phyloP scores from a whole-genome alignment of 2,113 vertebrate genomes.

The Phyllostomus hastatus region DNA sequence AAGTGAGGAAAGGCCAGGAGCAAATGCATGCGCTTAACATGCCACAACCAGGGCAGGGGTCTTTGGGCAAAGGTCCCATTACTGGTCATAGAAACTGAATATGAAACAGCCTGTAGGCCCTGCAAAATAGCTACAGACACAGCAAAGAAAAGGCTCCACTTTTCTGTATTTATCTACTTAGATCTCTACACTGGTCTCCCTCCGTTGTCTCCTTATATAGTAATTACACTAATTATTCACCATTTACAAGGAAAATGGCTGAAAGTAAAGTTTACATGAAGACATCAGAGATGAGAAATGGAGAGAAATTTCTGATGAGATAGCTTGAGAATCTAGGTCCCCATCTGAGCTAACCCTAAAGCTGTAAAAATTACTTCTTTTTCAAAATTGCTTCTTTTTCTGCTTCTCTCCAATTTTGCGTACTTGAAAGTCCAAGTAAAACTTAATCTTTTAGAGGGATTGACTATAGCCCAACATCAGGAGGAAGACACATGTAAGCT shows the following conservation, averaged over 20 bases:
- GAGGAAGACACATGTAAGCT: neutral
- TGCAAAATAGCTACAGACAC: neutral
- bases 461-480: neutral
- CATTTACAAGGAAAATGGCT: neutral
- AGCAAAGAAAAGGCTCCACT: neutral
- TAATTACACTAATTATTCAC: neutral
- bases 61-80: neutral
- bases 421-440: neutral
- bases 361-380: neutral
- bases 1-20: neutral
- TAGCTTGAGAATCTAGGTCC: neutral
- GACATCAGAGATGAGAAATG: neutral
- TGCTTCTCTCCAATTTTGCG: neutral
- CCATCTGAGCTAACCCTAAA: neutral
- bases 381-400: neutral
- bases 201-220: neutral
- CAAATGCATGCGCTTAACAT: neutral
- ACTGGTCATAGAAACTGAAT: neutral
- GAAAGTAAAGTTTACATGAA: neutral
- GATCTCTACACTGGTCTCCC: neutral
- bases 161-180: neutral
- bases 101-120: neutral
- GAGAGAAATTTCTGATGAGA: neutral
- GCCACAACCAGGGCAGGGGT: neutral
- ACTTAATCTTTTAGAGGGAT: neutral